phyloP scores from a whole-genome alignment of 2,888 invertebrate species.

The Scaptomyza cyrtandrae region DNA sequence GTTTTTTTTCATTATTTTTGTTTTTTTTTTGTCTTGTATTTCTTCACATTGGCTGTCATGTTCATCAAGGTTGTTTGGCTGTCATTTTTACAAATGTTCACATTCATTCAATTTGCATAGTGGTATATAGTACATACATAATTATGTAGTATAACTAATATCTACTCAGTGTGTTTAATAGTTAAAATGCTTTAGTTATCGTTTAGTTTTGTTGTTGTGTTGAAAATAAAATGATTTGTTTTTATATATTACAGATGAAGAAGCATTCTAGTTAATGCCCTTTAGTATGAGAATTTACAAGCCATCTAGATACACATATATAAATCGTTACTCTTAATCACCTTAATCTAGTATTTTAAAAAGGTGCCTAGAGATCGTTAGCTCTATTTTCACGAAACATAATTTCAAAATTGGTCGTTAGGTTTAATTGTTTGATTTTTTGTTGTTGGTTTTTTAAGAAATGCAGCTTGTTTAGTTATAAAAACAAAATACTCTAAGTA shows the following conservation, averaged over 20 bases:
- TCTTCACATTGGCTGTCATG: constrained; percentile 30
- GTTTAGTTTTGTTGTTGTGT: constrained; percentile 19
- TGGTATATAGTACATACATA: constrained; percentile 25
- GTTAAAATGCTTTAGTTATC: constrained; percentile 67
- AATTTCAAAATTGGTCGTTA: constrained; percentile 77
- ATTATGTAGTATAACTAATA: constrained; percentile 37
- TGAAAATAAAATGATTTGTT: constrained; percentile 59
- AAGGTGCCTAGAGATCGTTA: constrained; percentile 50
- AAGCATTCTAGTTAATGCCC: constrained; percentile 56
- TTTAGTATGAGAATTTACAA: constrained; percentile 76
- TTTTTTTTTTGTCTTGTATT: constrained; percentile 6
- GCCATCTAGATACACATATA: constrained; percentile 51
- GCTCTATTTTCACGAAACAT: constrained; percentile 34
- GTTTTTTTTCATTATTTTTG: constrained; percentile 1
- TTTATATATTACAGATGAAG: constrained; percentile 75
- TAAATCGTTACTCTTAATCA: constrained; percentile 15
- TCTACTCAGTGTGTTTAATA: constrained; percentile 50
- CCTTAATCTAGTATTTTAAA: constrained; percentile 32
- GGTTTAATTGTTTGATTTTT: constrained; percentile 55
- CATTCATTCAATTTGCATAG: constrained; percentile 29
- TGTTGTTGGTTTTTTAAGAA: constrained; percentile 19
- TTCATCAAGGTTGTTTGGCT: constrained; percentile 43
- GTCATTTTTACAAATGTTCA: constrained; percentile 51
- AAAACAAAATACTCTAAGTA: no score
- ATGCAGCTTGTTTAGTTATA: constrained; percentile 15